Conservation (phyloP, 2,888 invertebrate species). For the Cheilosia pagana region DNA sequence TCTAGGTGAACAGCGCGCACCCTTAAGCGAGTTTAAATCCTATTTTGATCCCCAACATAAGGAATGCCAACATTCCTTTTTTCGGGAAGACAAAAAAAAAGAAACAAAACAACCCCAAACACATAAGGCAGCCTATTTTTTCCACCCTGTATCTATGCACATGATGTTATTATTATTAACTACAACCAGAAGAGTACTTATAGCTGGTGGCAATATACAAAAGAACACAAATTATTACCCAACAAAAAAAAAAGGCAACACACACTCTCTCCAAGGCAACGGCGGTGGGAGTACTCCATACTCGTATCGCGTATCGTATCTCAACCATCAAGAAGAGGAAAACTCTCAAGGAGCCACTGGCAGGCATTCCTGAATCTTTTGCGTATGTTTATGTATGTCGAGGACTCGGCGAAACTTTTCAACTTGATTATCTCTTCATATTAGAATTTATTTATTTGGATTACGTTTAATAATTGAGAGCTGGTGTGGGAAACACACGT, state of each 20-base stretch:
- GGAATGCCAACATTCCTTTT: background rate
- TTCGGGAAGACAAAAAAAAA: background rate
- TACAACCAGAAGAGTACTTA: slow-evolving; percentile 4
- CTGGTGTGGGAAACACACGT: no score
- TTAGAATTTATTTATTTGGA: slow-evolving; percentile 57
- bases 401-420: slow-evolving; percentile 41
- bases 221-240: background rate
- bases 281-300: background rate
- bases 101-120: background rate
- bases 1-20: background rate
- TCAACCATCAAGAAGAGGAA: background rate
- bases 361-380: background rate
- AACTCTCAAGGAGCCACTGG: slow-evolving; percentile 2
- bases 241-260: no score
- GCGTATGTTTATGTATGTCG: background rate
- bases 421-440: slow-evolving; percentile 54
- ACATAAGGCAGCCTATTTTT: background rate
- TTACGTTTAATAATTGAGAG: slow-evolving; percentile 34
- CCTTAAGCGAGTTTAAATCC: background rate
- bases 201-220: background rate
- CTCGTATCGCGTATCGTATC: no score
- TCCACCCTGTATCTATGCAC: background rate
- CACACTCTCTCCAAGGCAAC: background rate
- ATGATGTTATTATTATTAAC: slow-evolving; percentile 3
- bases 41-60: background rate